Percentiles rank a stretch among this genome's conserved stretches.
Evolutionary conservation across 1,140 invertebrate species (phyloP).

Genomic region (Andrena cerasifolii): DNA sequence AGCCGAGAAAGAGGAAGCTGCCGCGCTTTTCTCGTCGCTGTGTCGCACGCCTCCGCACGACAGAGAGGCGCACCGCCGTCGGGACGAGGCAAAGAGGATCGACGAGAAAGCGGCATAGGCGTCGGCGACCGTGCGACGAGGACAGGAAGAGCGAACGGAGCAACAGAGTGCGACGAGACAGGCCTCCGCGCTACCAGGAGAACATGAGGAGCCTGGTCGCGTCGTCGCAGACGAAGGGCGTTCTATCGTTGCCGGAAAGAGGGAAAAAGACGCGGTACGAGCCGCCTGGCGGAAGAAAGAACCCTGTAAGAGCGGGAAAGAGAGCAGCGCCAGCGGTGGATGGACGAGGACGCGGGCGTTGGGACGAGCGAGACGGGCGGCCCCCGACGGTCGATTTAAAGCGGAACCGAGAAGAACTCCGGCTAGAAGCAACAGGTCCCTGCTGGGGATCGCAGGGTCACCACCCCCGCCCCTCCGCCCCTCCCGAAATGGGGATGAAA

Average conservation of each 20-base stretch:
- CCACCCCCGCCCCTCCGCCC: neutral
- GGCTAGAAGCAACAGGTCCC: constrained; percentile 75
- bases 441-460: constrained; percentile 4
- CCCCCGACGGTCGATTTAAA: constrained; percentile 11
- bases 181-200: constrained; percentile 79
- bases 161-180: constrained; percentile 81
- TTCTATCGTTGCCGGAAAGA: constrained; percentile 61
- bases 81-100: constrained; percentile 14
- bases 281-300: constrained; percentile 40
- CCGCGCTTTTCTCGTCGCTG: neutral
- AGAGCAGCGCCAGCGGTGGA: constrained; percentile 8
- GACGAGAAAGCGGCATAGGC: constrained; percentile 67
- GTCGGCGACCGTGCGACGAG: constrained; percentile 67
- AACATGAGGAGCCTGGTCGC: constrained; percentile 70
- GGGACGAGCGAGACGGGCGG: neutral
- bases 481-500: constrained; percentile 42
- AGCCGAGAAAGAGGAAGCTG: constrained; percentile 49
- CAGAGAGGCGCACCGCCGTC: constrained; percentile 9
- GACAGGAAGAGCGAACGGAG: constrained; percentile 72
- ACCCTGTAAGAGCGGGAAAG: constrained; percentile 21
- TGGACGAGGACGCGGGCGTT: neutral
- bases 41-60: constrained; percentile 32
- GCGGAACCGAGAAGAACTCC: constrained; percentile 40
- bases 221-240: constrained; percentile 63
- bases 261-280: constrained; percentile 58